Evolutionary conservation across 1,140 invertebrate genomes (phyloP), one percentile per base, ranked within the genome.

Genomic region (Trichonephila inaurata): DNA sequence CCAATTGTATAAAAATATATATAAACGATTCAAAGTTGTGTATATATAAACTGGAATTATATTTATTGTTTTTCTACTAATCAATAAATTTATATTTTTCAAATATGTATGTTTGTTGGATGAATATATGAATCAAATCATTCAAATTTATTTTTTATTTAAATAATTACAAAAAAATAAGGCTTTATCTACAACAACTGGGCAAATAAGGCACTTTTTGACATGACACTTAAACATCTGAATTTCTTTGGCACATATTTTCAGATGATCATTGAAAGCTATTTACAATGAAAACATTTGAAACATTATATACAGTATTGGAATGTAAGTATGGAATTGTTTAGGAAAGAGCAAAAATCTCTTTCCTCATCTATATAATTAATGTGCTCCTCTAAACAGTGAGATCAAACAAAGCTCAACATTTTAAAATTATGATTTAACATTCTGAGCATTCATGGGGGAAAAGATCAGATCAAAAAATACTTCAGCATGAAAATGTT

Each of bases 271-370:
- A 81, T 44, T 18, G 61, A 72, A 69, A 60, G 33, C n/a, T 24
- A 33, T 69, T 51, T 87, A 61, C 64, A 88, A 77, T 88, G 85
- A 33, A 93, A 87, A 66, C 51, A 69, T 18, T 4, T 44, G 14
- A 61, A 92, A 62, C 40, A 33, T 58, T 85, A 77, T 92, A 58
- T 93, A 93, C 92, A 93, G 0, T 19, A 69, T 33, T 93, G 92
- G 93, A 94, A 94, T 94, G 93, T 94, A 85, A 24, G 93, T 94
- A 94, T 94, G 93, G 93, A 94, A 64, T 89, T 24, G 64, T 51
- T 82, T 58, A n/a, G 64, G 33, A 82, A 62, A 61, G 28, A 33
- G 16, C 28, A 58, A 10, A 77, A 51, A 61, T 24, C 44, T 24
- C 44, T n/a, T 82, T 69, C 51, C n/a, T 33, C n/a, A 40, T 21